phyloP scores from a whole-genome alignment of 2,888 invertebrate species.

The Acanthosoma haemorrhoidale region DNA sequence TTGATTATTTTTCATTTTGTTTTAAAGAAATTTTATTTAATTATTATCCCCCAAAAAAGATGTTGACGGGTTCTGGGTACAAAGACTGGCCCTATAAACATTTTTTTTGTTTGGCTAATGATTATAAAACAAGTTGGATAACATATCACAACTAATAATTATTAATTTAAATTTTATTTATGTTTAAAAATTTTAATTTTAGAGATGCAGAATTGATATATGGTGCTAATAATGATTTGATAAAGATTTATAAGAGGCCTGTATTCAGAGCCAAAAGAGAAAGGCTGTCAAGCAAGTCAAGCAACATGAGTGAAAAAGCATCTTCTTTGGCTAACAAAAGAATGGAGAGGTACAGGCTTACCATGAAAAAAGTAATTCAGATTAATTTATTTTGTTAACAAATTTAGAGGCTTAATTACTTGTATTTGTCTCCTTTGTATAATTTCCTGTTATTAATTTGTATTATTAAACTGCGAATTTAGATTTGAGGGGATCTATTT shows the following conservation, averaged over 20 bases:
- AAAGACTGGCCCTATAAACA: no score
- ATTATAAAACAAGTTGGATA: no score
- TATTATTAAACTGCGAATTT: no score
- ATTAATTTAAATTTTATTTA: not conserved
- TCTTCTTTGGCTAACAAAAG: not conserved
- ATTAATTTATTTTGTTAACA: not conserved
- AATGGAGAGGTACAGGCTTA: not conserved
- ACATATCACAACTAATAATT: no score
- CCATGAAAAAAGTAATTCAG: slow-evolving; percentile 11
- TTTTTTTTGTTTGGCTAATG: no score
- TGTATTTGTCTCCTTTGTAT: no score
- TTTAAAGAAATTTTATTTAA: no score
- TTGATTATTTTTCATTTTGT: not conserved
- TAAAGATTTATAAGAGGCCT: not conserved
- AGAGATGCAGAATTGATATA: slow-evolving; percentile 34
- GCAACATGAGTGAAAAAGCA: not conserved
- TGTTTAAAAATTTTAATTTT: not conserved
- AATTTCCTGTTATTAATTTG: no score
- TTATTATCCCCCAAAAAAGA: no score
- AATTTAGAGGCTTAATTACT: no score
- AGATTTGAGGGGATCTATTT: no score
- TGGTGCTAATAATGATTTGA: slow-evolving; percentile 11
- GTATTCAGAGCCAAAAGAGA: not conserved
- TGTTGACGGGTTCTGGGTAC: no score
- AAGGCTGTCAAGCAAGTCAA: not conserved